These are phyloP conservation scores for Hydrochoerus hydrochaeris DNA, from an alignment of 2,113 vertebrate genomes.

Conservation along the genomic window DNA sequence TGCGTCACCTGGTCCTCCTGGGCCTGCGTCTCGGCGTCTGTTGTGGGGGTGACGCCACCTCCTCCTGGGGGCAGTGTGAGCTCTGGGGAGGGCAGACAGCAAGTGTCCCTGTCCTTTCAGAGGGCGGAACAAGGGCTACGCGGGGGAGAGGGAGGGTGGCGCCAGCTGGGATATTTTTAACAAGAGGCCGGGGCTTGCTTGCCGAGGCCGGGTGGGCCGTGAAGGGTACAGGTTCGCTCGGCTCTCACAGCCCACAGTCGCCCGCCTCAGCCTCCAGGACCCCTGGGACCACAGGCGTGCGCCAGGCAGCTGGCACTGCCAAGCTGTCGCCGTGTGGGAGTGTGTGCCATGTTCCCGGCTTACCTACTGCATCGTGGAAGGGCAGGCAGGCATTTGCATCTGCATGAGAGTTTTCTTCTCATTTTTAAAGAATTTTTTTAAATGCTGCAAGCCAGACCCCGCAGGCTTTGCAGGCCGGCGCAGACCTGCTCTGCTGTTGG, in stretches of 20 bases:
- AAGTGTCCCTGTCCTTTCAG: neutral
- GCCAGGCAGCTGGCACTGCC: too few relatives aligned
- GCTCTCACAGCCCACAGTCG: neutral
- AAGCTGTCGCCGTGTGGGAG: rapidly evolving
- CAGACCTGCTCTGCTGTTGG: rapidly evolving
- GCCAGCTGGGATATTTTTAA: neutral
- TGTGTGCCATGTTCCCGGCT: neutral
- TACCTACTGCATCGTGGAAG: neutral
- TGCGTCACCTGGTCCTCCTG: neutral
- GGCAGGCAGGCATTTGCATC: neutral
- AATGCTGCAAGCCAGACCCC: neutral
- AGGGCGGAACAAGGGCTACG: neutral
- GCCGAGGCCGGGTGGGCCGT: too few relatives aligned
- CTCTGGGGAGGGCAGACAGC: neutral
- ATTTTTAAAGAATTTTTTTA: neutral
- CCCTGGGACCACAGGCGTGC: too few relatives aligned
- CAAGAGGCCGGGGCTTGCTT: neutral
- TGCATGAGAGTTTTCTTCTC: neutral
- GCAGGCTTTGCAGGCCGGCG: neutral
- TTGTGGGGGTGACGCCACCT: rapidly evolving
- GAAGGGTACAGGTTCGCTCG: neutral
- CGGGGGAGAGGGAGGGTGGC: neutral
- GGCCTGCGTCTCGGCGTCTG: neutral
- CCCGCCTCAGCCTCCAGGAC: neutral
- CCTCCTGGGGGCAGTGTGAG: too few relatives aligned